Conservation (phyloP, 1,140 invertebrate species). For the Temnothorax longispinosus region DNA sequence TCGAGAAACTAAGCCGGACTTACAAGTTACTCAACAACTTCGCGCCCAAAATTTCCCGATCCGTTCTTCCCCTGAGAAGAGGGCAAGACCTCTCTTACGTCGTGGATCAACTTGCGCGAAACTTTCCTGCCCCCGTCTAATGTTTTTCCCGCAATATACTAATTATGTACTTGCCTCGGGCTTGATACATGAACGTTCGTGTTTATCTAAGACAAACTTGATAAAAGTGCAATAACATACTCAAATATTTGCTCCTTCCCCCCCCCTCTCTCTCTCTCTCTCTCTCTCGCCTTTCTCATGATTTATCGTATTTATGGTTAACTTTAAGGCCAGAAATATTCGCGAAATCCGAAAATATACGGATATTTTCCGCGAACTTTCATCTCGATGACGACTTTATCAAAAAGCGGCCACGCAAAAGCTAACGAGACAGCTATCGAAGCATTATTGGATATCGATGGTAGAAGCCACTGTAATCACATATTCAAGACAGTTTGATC, state of each 20-base stretch:
- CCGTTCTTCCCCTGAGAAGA: background rate
- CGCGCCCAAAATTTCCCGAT: slow-evolving; percentile 20
- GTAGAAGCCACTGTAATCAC: slow-evolving; percentile 23
- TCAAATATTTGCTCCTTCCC: background rate
- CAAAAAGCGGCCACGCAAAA: slow-evolving; percentile 1
- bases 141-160: background rate
- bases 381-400: background rate
- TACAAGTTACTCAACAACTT: slow-evolving; percentile 21
- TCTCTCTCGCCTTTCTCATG: background rate
- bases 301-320: background rate
- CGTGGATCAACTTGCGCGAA: slow-evolving; percentile 11
- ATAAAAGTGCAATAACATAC: background rate
- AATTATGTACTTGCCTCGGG: slow-evolving; percentile 22
- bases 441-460: slow-evolving; percentile 49
- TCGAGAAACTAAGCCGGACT: slow-evolving; percentile 19
- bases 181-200: background rate
- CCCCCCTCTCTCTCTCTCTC: background rate
- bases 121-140: slow-evolving; percentile 5
- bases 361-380: background rate
- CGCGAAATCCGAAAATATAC: background rate
- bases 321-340: background rate
- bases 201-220: background rate
- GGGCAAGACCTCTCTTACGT: background rate
- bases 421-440: slow-evolving; percentile 44
- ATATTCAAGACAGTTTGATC: slow-evolving; percentile 51